Evolutionary conservation across 37 sponge, comb jelly and placozoan genomes (phyloP), one percentile per base, ranked within the genome.

Genomic region (Aplysina aerophoba): DNA sequence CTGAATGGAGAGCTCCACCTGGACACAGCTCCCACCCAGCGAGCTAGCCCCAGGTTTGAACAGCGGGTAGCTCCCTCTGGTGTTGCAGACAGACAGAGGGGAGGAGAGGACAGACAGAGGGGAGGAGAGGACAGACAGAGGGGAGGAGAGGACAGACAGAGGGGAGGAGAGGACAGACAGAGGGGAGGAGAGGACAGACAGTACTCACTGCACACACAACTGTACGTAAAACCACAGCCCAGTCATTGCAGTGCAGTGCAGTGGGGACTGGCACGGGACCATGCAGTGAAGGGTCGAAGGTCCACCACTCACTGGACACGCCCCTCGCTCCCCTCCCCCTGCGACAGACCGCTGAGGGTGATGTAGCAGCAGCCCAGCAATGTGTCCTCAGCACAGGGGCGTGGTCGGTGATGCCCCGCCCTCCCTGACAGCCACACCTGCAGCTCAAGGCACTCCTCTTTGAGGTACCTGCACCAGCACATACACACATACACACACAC

Each of bases 401-500:
- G 84, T 56, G 80, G 22, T 0, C 35, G 27, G 40, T 54, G 22
- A 21, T 41, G 35, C 31, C 36, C 73, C 40, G 58, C 14, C 16
- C 41, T 28, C 17, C 60, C 80, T 60, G 85, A 62, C 21, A 31
- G 57, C 95, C 95, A 95, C 74, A 92, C 85, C 60, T 95, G 92
- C 4, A 95, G 64, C 84, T 95, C 95, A 28, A 95, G 66, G 15
- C 58, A 30, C 73, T 95, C 95, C 81, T 95, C 95, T n/a, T 61
- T 78, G 73, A 95, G n/a, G 62, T 91, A 95, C 95, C 95, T 92
- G 86, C 64, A 71, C 2, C 39, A 33, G 30, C 31, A 62, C 27
- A 25, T 8, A 62, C 25, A 27, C 25, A 44, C 50, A 44, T 8
- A 44, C 50, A 44, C 50, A 44, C 50, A 44, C 50, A 44, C 50